phyloP scores from a whole-genome alignment of 1,140 invertebrate species.

The Dysdera silvatica region DNA sequence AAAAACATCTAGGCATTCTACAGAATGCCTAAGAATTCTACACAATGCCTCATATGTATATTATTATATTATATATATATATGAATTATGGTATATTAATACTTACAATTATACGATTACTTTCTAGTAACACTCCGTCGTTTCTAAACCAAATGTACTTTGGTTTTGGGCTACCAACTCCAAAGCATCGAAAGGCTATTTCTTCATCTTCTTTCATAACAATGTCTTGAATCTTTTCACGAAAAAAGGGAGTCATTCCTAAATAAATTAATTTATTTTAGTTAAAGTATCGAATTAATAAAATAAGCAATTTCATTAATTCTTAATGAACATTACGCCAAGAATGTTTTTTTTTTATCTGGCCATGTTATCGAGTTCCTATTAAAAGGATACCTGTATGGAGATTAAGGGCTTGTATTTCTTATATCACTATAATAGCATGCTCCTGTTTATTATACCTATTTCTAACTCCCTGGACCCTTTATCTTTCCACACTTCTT shows the following conservation, averaged over 20 bases:
- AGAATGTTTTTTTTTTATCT: no score
- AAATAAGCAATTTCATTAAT: no score
- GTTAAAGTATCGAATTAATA: no score
- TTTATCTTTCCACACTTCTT: slow-evolving; percentile 33
- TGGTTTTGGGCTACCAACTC: slow-evolving; percentile 81
- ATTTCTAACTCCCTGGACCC: slow-evolving; percentile 28
- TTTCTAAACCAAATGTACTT: slow-evolving; percentile 92
- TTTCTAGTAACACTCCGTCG: slow-evolving; percentile 72
- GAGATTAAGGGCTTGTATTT: slow-evolving; percentile 36
- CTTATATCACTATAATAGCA: background rate
- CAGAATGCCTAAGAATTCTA: no score
- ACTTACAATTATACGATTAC: slow-evolving; percentile 57
- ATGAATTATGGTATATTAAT: background rate
- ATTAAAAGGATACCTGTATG: background rate
- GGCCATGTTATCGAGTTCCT: no score
- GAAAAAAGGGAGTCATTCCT: slow-evolving; percentile 45
- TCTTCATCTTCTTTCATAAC: slow-evolving; percentile 56
- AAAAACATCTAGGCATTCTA: no score
- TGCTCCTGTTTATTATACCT: slow-evolving; percentile 14
- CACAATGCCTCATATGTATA: background rate
- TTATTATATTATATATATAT: background rate
- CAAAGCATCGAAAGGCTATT: slow-evolving; percentile 54
- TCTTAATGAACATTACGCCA: no score
- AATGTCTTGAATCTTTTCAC: slow-evolving; percentile 51
- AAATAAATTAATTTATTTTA: slow-evolving; percentile 29